Percentiles rank a stretch among this genome's conserved stretches.
These are phyloP conservation scores for Scrobipalpa atriplicella DNA, from an alignment of 2,888 invertebrate species.

Conservation along the genomic window DNA sequence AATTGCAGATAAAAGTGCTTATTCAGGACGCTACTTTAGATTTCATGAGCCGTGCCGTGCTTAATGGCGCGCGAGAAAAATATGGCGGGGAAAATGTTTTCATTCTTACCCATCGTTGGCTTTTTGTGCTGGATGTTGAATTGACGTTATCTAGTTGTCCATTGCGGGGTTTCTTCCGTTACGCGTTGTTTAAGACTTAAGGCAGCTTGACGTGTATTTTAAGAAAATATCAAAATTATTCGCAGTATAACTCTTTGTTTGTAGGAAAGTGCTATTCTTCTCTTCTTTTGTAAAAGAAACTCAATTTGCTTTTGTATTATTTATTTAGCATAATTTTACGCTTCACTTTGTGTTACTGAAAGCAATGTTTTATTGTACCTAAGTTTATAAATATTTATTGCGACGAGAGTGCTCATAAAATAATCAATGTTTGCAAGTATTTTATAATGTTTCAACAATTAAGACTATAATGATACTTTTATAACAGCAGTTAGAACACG, in stretches of 20 bases:
- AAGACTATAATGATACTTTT: too few relatives aligned
- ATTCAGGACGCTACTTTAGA: conserved; percentile 32
- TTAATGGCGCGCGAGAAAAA: conserved; percentile 50
- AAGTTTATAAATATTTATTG: not conserved
- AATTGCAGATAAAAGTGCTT: conserved; percentile 24
- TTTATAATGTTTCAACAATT: too few relatives aligned
- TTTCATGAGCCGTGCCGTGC: conserved; percentile 35
- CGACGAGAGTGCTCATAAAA: too few relatives aligned
- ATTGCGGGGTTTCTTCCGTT: too few relatives aligned
- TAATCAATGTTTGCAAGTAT: not conserved
- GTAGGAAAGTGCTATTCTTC: not conserved
- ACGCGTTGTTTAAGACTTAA: too few relatives aligned
- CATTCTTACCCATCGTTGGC: not conserved
- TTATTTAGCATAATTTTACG: conserved; percentile 14
- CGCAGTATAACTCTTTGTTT: too few relatives aligned
- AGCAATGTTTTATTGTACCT: conserved; percentile 18
- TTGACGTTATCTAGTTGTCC: too few relatives aligned
- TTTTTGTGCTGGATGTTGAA: not conserved
- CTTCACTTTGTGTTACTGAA: not conserved
- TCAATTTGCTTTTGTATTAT: not conserved
- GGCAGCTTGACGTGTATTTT: too few relatives aligned
- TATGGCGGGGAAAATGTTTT: conserved; percentile 48
- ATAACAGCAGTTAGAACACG: too few relatives aligned
- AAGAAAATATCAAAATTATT: too few relatives aligned
- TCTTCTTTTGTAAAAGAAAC: not conserved